These are phyloP conservation scores for Rhea americana DNA, from an alignment of 2,113 vertebrate species.

Conservation along the genomic window DNA sequence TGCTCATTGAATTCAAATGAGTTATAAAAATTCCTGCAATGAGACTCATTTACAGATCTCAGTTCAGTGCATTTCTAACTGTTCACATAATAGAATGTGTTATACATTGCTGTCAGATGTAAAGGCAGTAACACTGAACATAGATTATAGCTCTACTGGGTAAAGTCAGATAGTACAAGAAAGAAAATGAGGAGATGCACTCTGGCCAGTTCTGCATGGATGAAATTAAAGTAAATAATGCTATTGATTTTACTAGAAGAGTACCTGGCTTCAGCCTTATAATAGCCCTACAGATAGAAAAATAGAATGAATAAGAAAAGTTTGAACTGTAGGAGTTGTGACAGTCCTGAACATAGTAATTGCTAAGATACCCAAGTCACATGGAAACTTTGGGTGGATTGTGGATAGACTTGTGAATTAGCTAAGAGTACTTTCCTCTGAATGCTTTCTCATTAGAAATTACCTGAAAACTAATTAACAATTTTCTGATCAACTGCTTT, in stretches of 20 bases:
- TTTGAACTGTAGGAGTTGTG: background rate
- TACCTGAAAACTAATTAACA: background rate
- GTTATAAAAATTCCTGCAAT: conserved; percentile 11
- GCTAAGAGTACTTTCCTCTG: background rate
- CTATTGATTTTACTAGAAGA: background rate
- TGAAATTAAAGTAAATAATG: background rate
- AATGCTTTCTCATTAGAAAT: background rate
- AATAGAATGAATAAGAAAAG: background rate
- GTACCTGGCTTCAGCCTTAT: background rate
- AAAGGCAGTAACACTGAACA: background rate
- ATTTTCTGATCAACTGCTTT: background rate
- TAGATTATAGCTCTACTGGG: background rate
- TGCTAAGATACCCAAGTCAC: background rate
- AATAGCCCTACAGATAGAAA: background rate
- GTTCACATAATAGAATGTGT: background rate
- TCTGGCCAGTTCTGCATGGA: background rate
- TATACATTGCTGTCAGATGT: background rate
- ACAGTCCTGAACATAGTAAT: background rate
- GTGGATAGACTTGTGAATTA: background rate
- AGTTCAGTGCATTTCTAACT: conserved; percentile 1
- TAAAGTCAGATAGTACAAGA: background rate
- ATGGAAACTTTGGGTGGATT: background rate
- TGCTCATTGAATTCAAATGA: background rate
- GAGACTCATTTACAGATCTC: background rate
- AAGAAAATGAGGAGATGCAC: background rate